A percentile compares a stretch with the other conserved stretches of the same genome.
phyloP scores from a whole-genome alignment of 2,113 vertebrate species.

The Leptobrachium ailaonicum region DNA sequence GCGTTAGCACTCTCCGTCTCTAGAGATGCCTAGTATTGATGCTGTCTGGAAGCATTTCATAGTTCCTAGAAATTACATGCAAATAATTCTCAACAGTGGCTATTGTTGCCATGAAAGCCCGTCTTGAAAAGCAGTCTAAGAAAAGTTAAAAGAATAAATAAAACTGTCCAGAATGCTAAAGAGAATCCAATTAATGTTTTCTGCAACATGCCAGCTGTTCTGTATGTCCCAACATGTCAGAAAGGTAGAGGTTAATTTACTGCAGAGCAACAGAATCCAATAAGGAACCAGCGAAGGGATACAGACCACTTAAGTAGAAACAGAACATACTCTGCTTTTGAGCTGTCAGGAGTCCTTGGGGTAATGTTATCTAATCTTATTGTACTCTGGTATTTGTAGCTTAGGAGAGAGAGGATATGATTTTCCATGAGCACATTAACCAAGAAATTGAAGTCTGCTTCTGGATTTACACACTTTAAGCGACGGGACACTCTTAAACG shows the following conservation, averaged over 20 bases:
- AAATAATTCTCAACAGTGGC: no score
- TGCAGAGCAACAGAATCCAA: constrained; percentile 12
- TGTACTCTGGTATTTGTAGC: constrained; percentile 12
- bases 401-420: constrained; percentile 27
- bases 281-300: constrained; percentile 9
- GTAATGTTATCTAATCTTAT: constrained; percentile 25
- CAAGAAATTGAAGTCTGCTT: constrained; percentile 14
- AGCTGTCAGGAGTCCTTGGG: constrained; percentile 30
- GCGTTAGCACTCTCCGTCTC: no score
- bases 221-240: background rate
- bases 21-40: no score
- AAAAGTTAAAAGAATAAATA: no score
- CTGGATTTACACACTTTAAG: constrained; percentile 22
- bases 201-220: no score
- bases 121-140: no score
- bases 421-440: constrained; percentile 23
- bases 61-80: no score
- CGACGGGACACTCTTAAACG: constrained; percentile 20
- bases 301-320: constrained; percentile 26
- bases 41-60: no score
- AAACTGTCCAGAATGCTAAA: no score
- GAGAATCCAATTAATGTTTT: no score
- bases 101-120: no score
- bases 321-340: constrained; percentile 16
- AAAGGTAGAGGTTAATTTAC: constrained; percentile 14